Conservation (phyloP, 2,888 invertebrate species). For the Hydrotaea diabolus region DNA sequence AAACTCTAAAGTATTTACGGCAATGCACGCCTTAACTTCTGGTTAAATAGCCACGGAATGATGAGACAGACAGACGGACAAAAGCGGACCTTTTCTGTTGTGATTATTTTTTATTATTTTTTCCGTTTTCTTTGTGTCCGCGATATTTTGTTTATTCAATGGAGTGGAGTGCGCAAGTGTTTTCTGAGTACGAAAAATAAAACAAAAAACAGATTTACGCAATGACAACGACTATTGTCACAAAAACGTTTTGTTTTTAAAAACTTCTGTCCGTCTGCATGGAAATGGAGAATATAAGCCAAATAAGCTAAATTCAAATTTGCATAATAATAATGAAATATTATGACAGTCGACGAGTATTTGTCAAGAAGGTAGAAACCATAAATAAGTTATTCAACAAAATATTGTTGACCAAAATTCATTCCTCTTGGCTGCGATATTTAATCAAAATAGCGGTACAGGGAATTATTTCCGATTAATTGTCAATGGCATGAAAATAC, state of each 20-base stretch:
- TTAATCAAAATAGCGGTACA: too few species aligned
- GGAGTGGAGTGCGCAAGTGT: background rate
- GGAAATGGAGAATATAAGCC: too few species aligned
- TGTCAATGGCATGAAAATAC: too few species aligned
- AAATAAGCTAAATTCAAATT: background rate
- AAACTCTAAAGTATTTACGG: background rate
- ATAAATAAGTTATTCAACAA: too few species aligned
- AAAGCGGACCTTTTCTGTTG: background rate
- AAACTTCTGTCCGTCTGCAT: background rate
- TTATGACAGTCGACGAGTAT: constrained; percentile 7
- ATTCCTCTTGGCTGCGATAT: too few species aligned
- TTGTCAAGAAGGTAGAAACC: too few species aligned
- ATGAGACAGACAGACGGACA: background rate
- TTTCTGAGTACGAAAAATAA: too few species aligned
- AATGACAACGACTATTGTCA: too few species aligned
- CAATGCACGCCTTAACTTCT: background rate
- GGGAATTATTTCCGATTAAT: too few species aligned
- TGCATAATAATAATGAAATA: constrained; percentile 7
- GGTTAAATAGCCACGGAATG: background rate
- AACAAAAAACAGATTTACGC: too few species aligned
- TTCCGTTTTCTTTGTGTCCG: background rate
- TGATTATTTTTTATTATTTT: background rate
- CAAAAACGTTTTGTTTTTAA: too few species aligned
- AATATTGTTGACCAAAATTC: too few species aligned
- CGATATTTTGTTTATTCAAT: background rate